Base-by-base conservation (phyloP, 2,888 invertebrate genomes). In the Anodontia alba region DNA sequence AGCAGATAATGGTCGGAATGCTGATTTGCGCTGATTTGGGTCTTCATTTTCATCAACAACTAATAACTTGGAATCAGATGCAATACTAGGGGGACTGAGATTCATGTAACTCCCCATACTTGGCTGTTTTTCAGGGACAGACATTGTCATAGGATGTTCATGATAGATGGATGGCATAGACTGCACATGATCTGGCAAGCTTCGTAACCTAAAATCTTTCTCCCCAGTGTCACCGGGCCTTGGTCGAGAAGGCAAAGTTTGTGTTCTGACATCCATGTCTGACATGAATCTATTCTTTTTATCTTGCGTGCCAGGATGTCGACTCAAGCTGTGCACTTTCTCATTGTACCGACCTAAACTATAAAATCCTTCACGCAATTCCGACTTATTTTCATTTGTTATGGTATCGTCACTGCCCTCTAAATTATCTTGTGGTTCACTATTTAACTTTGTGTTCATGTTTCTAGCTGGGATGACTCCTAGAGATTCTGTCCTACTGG, bases 1-100 rank as follows among this genome's bases (percentile, higher is more conserved):
- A 0, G 85, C 80, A 0, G 85, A 82, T 33, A 85, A 78, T 8
- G 88, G 88, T 67, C 89, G 71, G 77, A 90, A 90, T 20, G 90
- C 90, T 20, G 90, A 90, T 62, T 88, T 86, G 68, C 89, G 81
- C 43, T 78, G 68, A 66, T 75, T 81, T 36, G 81, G 51, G 36
- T 86, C 84, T 57, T 83, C 83, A 29, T 78, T 73, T 29, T 84
- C 80, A 31, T 75, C 67, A 20, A 42, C 43, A 29, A 51, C 38
- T n/a, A 38, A 26, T 0, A 69, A 38, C 36, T 75, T 76, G 26
- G 51, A 54, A 33, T 72, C 72, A 23, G 72, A 76, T 29, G 38
- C 31, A 23, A 54, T 29, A 26, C 62, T 70, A 8, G 74, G 49
- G 23, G 66, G 75, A 26, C 68, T 31, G 20, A 75, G 73, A 42